Base-by-base conservation (phyloP, 2,888 invertebrate genomes). In the Glyphotaelius pellucidus region DNA sequence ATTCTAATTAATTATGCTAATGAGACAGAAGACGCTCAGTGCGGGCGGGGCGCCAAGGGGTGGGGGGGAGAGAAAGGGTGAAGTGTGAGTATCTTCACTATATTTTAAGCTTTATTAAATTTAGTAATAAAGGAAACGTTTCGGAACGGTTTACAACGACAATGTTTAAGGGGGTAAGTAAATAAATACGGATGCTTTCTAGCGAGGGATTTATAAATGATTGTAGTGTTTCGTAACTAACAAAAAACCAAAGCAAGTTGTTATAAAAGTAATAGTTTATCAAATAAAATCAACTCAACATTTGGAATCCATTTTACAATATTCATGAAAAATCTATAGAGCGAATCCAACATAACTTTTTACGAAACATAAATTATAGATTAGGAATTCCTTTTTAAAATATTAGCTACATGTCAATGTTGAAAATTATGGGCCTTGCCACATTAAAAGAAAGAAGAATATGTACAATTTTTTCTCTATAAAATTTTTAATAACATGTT, bases 11-110 rank as follows among this genome's bases (percentile, higher is more conserved):
- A 93, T 93, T 93, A 93, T 93, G 93, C 93, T 93, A 93, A 93
- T 93, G 93, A 93, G 93, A 93, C 92, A 92, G 92, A 93, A 93
- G 91, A 93, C 84, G 91, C 88, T 91, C 67, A 67, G 67, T 67
- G 67, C 67, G 67, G 67, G 67, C 87, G 80, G 30, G 86, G 92
- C 25, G 89, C 91, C 89, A 81, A 91, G 80, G 88, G 85, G 79
- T 80, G 93, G 94, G 93, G 90, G 92, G 42, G 42, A n/a, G 52
- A 35, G 90, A 67, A 47, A 80, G 90, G 92, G 84, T 93, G 93
- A 86, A 52, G 93, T 93, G 94, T 93, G 94, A 95, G 95, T 95
- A 95, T 95, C 95, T 95, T 95, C 95, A 95, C 95, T 94, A 95
- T 95, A 95, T 95, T 96, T 89, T 80, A 52, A 67, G 67, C 67